phyloP scores from a whole-genome alignment of 2,888 invertebrate species.

The Ochlodes sylvanus region DNA sequence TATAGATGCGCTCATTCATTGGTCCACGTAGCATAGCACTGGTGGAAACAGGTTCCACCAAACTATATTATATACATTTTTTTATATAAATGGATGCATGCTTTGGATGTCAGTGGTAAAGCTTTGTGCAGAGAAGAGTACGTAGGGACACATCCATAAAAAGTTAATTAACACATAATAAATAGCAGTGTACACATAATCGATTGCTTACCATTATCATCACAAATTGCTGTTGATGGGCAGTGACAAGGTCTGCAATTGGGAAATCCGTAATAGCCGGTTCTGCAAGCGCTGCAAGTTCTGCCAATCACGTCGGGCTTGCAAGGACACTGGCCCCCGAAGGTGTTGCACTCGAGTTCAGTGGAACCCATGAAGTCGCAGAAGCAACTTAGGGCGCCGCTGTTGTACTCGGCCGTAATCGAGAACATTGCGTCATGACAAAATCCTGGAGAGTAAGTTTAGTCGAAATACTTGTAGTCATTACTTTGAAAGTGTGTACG shows the following conservation, averaged over 20 bases:
- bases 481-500: neutral
- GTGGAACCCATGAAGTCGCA: conserved; percentile 95
- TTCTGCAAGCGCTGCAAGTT: conserved; percentile 92
- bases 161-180: no score
- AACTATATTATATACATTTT: no score
- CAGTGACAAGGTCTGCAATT: conserved; percentile 96
- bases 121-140: no score
- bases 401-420: conserved; percentile 97
- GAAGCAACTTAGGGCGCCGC: conserved; percentile 94
- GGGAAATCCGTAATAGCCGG: conserved; percentile 98
- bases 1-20: no score
- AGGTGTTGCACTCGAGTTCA: conserved; percentile 93
- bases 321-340: conserved; percentile 98
- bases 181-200: neutral
- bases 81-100: no score
- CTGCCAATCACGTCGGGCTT: conserved; percentile 97
- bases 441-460: conserved; percentile 84
- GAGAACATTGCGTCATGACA: conserved; percentile 97
- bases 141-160: no score
- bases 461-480: conserved; percentile 43
- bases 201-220: conserved; percentile 81
- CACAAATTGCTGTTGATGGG: conserved; percentile 92
- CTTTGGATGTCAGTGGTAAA: no score
- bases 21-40: no score
- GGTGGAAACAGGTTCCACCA: no score